These are phyloP conservation scores for Hiodon tergisus DNA, from an alignment of 2,113 vertebrate species.

Conservation along the genomic window DNA sequence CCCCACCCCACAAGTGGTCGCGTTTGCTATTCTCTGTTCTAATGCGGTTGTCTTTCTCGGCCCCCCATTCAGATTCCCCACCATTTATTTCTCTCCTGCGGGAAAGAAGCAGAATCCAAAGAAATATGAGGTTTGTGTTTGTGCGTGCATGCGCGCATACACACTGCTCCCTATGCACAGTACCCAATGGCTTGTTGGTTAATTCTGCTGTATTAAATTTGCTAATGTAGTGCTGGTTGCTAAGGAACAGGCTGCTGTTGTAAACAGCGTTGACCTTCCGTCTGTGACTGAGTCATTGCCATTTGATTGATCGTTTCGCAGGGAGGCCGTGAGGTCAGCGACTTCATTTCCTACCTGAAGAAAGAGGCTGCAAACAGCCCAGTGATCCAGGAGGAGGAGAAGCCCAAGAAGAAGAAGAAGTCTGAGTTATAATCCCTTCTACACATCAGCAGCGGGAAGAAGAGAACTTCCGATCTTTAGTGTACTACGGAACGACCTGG, in stretches of 20 bases:
- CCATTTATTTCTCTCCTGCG: constrained; percentile 88
- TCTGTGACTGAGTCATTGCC: not conserved
- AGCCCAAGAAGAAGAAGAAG: constrained; percentile 82
- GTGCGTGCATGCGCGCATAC: not conserved
- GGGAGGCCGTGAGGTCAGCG: constrained; percentile 91
- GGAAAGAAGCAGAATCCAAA: constrained; percentile 87
- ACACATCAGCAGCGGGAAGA: constrained; percentile 37
- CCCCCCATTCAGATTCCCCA: constrained; percentile 77
- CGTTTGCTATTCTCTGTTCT: no score
- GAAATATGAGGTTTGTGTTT: constrained; percentile 82
- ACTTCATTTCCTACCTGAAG: constrained; percentile 92
- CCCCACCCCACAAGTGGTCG: not conserved
- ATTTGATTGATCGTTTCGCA: constrained; percentile 40
- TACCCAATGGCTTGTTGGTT: no score
- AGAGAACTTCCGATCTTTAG: constrained; percentile 29
- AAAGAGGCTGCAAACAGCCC: constrained; percentile 78
- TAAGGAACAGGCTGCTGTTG: not conserved
- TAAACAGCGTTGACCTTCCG: not conserved
- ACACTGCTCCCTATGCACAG: not conserved
- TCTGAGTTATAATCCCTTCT: constrained; percentile 56
- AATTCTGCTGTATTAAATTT: no score
- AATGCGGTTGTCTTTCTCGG: no score
- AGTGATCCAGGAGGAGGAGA: constrained; percentile 75
- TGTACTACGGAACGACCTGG: constrained; percentile 22
- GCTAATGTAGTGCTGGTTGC: no score